Evolutionary conservation across 2,797 vertebrate genomes (phyloP).

Genomic region (Anguilla pacifica): DNA sequence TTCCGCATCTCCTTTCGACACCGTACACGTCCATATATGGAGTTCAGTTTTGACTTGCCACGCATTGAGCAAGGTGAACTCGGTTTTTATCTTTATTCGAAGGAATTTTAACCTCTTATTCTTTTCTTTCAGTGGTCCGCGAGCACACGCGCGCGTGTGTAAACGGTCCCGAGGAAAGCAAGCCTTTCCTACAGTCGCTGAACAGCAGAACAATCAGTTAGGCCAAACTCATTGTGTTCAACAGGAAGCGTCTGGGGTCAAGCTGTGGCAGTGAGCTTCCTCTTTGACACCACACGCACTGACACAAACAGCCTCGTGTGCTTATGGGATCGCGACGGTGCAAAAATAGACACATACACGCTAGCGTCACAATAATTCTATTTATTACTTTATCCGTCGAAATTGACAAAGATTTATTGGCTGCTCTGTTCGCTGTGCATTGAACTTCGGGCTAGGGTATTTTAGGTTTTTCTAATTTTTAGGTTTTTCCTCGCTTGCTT

Average conservation of each 20-base stretch:
- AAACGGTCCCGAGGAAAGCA: neutral
- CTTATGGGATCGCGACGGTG: constrained; percentile 7
- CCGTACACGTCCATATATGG: neutral
- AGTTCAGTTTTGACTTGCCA: neutral
- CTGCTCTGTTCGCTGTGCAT: neutral
- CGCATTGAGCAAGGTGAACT: neutral
- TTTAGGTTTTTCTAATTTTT: too few species aligned
- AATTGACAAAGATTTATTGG: neutral
- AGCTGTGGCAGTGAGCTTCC: constrained; percentile 50
- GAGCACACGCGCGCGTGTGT: neutral
- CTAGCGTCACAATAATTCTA: neutral
- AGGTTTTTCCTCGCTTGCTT: neutral
- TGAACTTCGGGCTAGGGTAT: neutral
- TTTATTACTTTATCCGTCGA: neutral
- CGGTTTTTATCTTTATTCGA: neutral
- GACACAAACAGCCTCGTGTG: neutral
- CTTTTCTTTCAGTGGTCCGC: neutral
- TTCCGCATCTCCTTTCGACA: neutral
- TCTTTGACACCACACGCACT: constrained; percentile 28
- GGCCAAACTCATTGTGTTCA: constrained; percentile 26
- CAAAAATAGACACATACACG: constrained; percentile 45
- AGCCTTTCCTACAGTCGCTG: constrained; percentile 19
- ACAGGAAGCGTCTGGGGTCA: constrained; percentile 61
- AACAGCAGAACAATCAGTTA: constrained; percentile 43
- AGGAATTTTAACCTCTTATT: constrained; percentile 31